Conservation (phyloP, 2,888 invertebrate species). For the Margaritifera margaritifera region DNA sequence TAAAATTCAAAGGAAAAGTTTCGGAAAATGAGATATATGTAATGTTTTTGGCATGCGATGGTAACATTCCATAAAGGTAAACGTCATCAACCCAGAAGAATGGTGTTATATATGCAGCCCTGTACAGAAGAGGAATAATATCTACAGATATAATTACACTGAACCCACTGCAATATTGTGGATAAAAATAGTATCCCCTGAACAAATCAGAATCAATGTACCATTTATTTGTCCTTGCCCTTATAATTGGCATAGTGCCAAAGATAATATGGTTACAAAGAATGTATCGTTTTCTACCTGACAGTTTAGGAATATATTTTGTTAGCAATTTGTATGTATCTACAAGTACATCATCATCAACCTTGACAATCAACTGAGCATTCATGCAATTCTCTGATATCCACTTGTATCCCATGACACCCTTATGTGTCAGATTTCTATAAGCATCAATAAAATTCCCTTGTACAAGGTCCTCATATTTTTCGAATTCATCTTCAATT, state of each 20-base stretch:
- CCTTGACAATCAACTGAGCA: no score
- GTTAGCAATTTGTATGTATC: slow-evolving; percentile 34
- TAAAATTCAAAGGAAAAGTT: slow-evolving; percentile 10
- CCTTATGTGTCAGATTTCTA: no score
- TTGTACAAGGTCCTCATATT: slow-evolving; percentile 51
- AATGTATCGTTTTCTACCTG: slow-evolving; percentile 24
- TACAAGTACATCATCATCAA: slow-evolving; percentile 49
- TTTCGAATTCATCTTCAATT: slow-evolving; percentile 34
- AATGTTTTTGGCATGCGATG: slow-evolving; percentile 24
- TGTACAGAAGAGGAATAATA: slow-evolving; percentile 30
- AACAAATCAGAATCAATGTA: slow-evolving; percentile 25
- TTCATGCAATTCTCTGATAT: no score
- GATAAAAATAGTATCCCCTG: slow-evolving; percentile 28
- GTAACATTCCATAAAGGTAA: no score
- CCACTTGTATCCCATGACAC: no score
- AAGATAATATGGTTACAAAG: slow-evolving; percentile 32
- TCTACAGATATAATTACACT: no score
- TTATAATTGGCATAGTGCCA: slow-evolving; percentile 33
- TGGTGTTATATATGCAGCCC: slow-evolving; percentile 30
- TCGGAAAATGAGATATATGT: slow-evolving; percentile 19
- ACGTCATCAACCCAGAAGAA: no score
- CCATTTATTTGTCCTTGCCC: slow-evolving; percentile 30
- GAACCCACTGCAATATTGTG: slow-evolving; percentile 36
- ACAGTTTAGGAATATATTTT: slow-evolving; percentile 21
- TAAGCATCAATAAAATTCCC: slow-evolving; percentile 56